Percentiles rank a stretch among this genome's conserved stretches.
Conservation (phyloP, 2,888 invertebrate species). For the Drosophila falleni region DNA sequence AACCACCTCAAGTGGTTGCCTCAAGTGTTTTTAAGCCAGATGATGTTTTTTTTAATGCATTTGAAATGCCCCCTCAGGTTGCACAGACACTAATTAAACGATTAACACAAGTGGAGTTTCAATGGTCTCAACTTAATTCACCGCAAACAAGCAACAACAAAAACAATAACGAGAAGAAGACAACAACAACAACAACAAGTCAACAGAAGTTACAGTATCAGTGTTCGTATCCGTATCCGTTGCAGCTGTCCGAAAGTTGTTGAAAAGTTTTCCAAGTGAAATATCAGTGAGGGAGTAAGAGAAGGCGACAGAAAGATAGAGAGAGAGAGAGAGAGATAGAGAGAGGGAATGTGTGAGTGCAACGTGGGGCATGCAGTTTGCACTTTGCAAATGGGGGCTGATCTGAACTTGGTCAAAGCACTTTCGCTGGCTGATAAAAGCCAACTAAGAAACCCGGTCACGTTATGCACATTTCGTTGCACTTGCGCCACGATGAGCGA, state of each 20-base stretch:
- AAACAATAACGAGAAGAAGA: constrained; percentile 17
- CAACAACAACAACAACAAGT: constrained; percentile 30
- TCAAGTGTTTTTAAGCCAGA: constrained; percentile 9
- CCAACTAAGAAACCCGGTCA: constrained; percentile 80
- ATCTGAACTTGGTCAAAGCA: constrained; percentile 53
- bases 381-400: constrained; percentile 21
- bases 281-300: constrained; percentile 50
- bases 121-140: constrained; percentile 74
- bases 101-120: constrained; percentile 75
- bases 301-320: not conserved
- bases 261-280: constrained; percentile 76
- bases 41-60: constrained; percentile 14
- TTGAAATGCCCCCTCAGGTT: constrained; percentile 20
- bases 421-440: constrained; percentile 63
- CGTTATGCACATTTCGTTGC: constrained; percentile 81
- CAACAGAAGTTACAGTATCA: constrained; percentile 35
- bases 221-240: constrained; percentile 48
- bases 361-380: constrained; percentile 48
- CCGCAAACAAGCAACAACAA: constrained; percentile 63
- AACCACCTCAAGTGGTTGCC: not conserved
- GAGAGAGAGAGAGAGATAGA: not conserved
- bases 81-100: constrained; percentile 69
- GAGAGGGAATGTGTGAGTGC: constrained; percentile 9
- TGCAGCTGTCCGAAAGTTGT: constrained; percentile 75
- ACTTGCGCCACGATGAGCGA: constrained; percentile 56